These are phyloP conservation scores for Machimus atricapillus DNA, from an alignment of 2,888 invertebrate species.

Conservation along the genomic window DNA sequence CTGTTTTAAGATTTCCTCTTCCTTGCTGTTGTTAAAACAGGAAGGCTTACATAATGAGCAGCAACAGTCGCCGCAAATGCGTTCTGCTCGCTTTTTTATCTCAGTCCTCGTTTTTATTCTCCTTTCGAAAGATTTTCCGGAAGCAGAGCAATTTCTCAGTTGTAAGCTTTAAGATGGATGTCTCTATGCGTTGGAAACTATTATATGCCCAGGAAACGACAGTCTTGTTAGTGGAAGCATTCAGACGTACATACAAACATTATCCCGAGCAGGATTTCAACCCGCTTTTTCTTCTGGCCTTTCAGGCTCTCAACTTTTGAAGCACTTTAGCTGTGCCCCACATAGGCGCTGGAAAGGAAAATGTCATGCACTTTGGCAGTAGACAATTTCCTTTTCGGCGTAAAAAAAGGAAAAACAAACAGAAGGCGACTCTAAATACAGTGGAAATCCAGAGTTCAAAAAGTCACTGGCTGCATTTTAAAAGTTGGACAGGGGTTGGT, in stretches of 20 bases:
- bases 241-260: background rate
- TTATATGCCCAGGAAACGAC: background rate
- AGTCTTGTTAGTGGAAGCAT: background rate
- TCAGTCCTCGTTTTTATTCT: background rate
- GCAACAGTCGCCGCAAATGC: slow-evolving; percentile 1
- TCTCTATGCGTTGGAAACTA: background rate
- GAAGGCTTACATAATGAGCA: slow-evolving; percentile 10
- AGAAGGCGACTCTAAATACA: background rate
- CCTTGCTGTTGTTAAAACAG: background rate
- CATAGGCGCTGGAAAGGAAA: background rate
- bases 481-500: background rate
- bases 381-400: background rate
- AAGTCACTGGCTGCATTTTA: background rate
- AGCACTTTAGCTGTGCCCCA: background rate
- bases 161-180: background rate
- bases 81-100: background rate
- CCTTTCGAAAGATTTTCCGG: background rate
- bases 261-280: background rate
- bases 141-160: background rate
- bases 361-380: background rate
- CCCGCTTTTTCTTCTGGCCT: background rate
- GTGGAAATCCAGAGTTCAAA: background rate
- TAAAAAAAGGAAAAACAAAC: background rate
- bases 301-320: background rate
- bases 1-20: background rate